A percentile compares a stretch with the other conserved stretches of the same genome.
Conservation (phyloP, 1,140 invertebrate genomes). For the Scaptomyza graminum region DNA sequence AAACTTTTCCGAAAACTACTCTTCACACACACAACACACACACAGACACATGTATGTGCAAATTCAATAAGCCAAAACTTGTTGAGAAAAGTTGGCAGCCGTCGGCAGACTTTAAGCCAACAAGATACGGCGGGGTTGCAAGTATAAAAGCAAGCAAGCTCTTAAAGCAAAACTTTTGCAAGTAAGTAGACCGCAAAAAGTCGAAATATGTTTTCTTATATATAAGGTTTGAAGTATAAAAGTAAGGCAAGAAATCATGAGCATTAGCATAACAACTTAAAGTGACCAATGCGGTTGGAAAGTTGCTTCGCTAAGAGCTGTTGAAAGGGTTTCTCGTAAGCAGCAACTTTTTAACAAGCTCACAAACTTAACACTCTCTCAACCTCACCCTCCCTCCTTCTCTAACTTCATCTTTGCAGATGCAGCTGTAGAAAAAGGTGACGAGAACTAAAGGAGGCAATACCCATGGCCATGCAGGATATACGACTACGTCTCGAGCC, state of each 20-base stretch:
- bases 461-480: constrained; percentile 72
- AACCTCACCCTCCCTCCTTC: neutral
- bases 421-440: constrained; percentile 40
- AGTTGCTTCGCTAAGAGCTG: constrained; percentile 32
- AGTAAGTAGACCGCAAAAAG: constrained; percentile 20
- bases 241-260: constrained; percentile 64
- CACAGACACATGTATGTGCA: constrained; percentile 15
- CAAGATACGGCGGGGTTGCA: constrained; percentile 8
- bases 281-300: constrained; percentile 44
- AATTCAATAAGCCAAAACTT: constrained; percentile 76
- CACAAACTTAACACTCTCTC: constrained; percentile 5
- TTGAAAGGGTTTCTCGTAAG: constrained; percentile 44
- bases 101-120: constrained; percentile 58
- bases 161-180: constrained; percentile 48
- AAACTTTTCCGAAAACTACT: constrained; percentile 63
- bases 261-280: constrained; percentile 58
- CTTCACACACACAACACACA: constrained; percentile 20
- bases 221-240: constrained; percentile 8
- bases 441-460: neutral
- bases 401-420: constrained; percentile 35
- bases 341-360: constrained; percentile 51
- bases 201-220: constrained; percentile 27
- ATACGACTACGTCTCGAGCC: constrained; percentile 75
- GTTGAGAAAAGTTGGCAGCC: constrained; percentile 54
- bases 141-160: constrained; percentile 8